These are phyloP conservation scores for Galemys pyrenaicus DNA, from an alignment of 2,113 vertebrate genomes.

Conservation along the genomic window DNA sequence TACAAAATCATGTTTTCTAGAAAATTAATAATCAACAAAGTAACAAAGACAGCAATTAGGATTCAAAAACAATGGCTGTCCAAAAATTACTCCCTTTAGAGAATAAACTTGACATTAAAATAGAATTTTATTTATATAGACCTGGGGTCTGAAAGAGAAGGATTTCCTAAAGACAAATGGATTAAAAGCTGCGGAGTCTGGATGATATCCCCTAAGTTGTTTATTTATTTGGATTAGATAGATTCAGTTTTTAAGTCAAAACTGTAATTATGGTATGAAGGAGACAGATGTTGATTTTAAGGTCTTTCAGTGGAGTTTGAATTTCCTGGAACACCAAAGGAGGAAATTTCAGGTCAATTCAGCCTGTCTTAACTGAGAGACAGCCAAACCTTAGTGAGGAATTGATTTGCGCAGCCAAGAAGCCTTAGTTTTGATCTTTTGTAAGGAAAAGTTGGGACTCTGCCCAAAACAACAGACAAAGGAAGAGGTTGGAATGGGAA, in stretches of 20 bases:
- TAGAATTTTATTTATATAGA: constrained; percentile 15
- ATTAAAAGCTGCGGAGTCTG: neutral
- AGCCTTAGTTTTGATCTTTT: constrained; percentile 63
- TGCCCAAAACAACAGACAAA: constrained; percentile 56
- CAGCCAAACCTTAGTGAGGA: constrained; percentile 8
- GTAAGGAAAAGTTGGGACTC: constrained; percentile 53
- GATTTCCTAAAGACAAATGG: neutral
- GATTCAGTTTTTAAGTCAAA: constrained; percentile 4
- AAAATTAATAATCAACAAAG: constrained; percentile 43
- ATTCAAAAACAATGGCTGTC: neutral
- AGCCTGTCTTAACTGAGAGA: constrained; percentile 11
- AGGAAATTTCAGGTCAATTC: constrained; percentile 36
- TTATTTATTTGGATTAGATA: neutral
- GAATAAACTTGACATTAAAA: constrained; percentile 34
- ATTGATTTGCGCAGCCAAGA: constrained; percentile 38
- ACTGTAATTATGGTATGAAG: neutral
- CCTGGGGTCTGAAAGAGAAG: constrained; percentile 14
- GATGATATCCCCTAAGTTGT: neutral
- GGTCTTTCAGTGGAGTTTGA: neutral
- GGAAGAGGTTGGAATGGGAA: neutral
- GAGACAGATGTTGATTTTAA: constrained; percentile 1
- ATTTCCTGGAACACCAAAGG: constrained; percentile 51
- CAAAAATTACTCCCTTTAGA: neutral
- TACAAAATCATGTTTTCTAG: constrained; percentile 38
- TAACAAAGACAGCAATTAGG: neutral